Base-by-base conservation (phyloP, 2,797 vertebrate genomes). In the Rachycentron canadum region DNA sequence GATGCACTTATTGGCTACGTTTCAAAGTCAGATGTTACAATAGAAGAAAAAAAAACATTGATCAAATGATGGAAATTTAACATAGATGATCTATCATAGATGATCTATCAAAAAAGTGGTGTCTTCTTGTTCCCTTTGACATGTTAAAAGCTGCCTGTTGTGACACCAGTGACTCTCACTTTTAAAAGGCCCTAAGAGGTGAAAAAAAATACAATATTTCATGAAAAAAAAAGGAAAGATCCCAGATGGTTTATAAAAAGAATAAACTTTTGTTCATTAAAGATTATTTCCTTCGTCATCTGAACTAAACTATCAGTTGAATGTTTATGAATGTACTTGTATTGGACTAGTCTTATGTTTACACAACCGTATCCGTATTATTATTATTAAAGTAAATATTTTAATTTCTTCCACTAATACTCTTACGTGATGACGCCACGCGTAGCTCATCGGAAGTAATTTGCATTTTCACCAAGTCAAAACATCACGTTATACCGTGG, bases 381-480 rank as follows among this genome's bases (percentile, higher is more conserved):
- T 53, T 17, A 28, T n/a, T 3, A 32, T 23, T 56, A 11, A 38
- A 58, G 1, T 12, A n/a, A n/a, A 34, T 8, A 4, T 21, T 34
- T 34, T 19, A 16, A 5, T 7, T 25, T 9, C 8, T 9, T 47
- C 43, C 21, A 7, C 43, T 19, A 21, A 21, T 25, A 16, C 17
- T 32, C 19, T 19, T 61, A 62, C 92, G 92, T 72, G 50, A 76
- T 94, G 91, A 91, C 92, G 91, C 36, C 83, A 86, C 57, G 26
- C 79, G 83, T 30, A 77, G 1, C 16, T 36, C 1, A 56, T 9
- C 70, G 92, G 93, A 93, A 92, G 88, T 82, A 2, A 47, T 80
- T 83, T 40, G 60, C 50, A 82, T 85, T 45, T 43, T 9, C 9
- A n/a, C 2, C 7, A 32, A 43, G n/a, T 64, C 55, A 79, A 73